phyloP scores from a whole-genome alignment of 2,888 invertebrate genomes.

The Cerceris ruficornis region DNA sequence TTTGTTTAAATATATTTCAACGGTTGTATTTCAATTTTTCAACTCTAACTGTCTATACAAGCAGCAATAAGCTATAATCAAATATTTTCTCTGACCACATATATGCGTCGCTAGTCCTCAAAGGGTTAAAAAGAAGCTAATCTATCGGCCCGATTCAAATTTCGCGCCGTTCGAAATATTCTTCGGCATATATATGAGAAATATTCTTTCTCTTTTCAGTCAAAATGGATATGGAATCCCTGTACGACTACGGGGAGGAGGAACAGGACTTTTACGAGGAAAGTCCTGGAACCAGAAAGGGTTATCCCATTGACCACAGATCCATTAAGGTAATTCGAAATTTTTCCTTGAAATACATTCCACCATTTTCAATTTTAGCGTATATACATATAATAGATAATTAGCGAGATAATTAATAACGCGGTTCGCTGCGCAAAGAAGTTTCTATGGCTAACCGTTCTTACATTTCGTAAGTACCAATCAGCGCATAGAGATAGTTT shows the following conservation, averaged over 20 bases:
- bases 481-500: too few relatives aligned
- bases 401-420: background rate
- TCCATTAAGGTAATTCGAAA: slow-evolving; percentile 75
- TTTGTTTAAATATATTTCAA: too few relatives aligned
- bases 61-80: too few relatives aligned
- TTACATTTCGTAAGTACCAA: too few relatives aligned
- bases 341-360: background rate
- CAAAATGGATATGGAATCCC: slow-evolving; percentile 81
- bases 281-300: slow-evolving; percentile 81
- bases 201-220: slow-evolving; percentile 66
- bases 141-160: too few relatives aligned
- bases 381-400: background rate
- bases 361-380: background rate
- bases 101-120: too few relatives aligned
- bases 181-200: background rate
- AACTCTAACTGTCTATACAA: too few relatives aligned
- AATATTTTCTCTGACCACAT: too few relatives aligned
- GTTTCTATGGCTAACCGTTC: too few relatives aligned
- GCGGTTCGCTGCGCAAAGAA: too few relatives aligned
- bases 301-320: slow-evolving; percentile 79
- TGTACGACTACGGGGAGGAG: slow-evolving; percentile 87
- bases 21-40: too few relatives aligned
- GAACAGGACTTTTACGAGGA: slow-evolving; percentile 89
- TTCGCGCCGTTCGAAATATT: background rate
- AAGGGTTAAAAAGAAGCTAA: background rate